Conservation (phyloP, 2,113 vertebrate genomes). For the Pipra filicauda region DNA sequence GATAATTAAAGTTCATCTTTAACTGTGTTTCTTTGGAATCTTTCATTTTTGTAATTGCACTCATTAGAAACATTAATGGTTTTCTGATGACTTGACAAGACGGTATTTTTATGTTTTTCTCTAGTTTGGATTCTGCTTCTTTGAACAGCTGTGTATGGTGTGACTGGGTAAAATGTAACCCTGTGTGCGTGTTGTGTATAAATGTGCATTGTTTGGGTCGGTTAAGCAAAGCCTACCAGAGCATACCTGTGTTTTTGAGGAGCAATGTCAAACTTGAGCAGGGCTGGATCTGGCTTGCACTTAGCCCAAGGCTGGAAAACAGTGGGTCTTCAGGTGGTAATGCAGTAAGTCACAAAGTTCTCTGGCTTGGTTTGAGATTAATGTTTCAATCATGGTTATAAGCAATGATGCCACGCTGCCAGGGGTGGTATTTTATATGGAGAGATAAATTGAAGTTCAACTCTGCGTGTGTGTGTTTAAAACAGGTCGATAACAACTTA, state of each 20-base stretch:
- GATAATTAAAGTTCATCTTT: conserved; percentile 18
- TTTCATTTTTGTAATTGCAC: conserved; percentile 25
- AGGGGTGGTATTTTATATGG: conserved; percentile 42
- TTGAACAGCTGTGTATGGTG: background rate
- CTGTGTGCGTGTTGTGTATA: background rate
- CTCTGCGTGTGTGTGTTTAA: background rate
- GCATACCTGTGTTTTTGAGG: conserved; percentile 44
- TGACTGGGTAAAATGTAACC: conserved; percentile 8
- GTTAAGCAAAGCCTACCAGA: background rate
- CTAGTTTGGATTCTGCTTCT: background rate
- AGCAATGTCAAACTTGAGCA: conserved; percentile 6
- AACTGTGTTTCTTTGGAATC: background rate
- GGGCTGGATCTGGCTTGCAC: conserved; percentile 41
- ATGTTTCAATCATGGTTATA: background rate
- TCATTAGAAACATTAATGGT: background rate
- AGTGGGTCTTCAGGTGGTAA: conserved; percentile 45
- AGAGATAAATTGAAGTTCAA: conserved; percentile 18
- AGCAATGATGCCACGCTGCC: background rate
- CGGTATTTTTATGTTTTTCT: background rate
- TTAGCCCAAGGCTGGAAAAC: conserved; percentile 52
- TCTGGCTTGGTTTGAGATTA: conserved; percentile 28
- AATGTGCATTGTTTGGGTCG: background rate
- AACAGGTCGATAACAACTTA: conserved; percentile 1
- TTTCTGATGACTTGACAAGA: conserved; percentile 16
- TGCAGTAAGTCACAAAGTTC: conserved; percentile 28